Percentiles rank a stretch among this genome's conserved stretches.
phyloP scores from a whole-genome alignment of 1,140 invertebrate species.

The Mycetomoellerius zeteki region DNA sequence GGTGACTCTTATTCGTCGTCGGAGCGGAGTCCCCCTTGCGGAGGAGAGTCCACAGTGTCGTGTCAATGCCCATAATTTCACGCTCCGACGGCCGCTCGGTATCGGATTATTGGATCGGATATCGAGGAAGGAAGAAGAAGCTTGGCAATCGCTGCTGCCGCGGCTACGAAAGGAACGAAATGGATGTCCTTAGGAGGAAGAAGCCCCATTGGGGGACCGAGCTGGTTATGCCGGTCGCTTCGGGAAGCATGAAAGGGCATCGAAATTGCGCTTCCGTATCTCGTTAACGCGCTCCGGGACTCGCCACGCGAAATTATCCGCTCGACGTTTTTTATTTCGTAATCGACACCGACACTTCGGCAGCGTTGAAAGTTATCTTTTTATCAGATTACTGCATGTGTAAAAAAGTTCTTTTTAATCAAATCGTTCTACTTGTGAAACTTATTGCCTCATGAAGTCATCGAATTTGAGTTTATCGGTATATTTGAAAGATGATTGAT shows the following conservation, averaged over 20 bases:
- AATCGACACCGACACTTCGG: constrained; percentile 19
- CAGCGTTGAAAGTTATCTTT: constrained; percentile 7
- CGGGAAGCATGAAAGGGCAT: constrained; percentile 72
- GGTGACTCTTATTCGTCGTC: constrained; percentile 60
- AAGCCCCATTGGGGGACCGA: constrained; percentile 53
- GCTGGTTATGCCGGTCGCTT: constrained; percentile 36
- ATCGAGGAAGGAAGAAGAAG: constrained; percentile 74
- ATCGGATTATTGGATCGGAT: constrained; percentile 84
- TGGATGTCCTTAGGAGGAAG: constrained; percentile 69
- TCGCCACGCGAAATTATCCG: neutral
- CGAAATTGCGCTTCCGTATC: constrained; percentile 74
- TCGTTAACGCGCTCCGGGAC: constrained; percentile 60
- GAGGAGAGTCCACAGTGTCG: constrained; percentile 74
- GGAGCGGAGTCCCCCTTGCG: constrained; percentile 32
- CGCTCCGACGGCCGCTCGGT: constrained; percentile 81
- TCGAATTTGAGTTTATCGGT: neutral
- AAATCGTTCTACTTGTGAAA: neutral
- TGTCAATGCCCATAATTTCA: constrained; percentile 84
- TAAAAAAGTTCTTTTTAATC: neutral
- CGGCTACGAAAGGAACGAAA: constrained; percentile 60
- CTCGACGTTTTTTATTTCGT: constrained; percentile 51
- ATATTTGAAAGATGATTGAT: neutral
- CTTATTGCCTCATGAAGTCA: neutral
- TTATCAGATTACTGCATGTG: neutral
- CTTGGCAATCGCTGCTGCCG: constrained; percentile 66